Conservation (phyloP, 2,797 vertebrate genomes). For the Apodemus agrarius region DNA sequence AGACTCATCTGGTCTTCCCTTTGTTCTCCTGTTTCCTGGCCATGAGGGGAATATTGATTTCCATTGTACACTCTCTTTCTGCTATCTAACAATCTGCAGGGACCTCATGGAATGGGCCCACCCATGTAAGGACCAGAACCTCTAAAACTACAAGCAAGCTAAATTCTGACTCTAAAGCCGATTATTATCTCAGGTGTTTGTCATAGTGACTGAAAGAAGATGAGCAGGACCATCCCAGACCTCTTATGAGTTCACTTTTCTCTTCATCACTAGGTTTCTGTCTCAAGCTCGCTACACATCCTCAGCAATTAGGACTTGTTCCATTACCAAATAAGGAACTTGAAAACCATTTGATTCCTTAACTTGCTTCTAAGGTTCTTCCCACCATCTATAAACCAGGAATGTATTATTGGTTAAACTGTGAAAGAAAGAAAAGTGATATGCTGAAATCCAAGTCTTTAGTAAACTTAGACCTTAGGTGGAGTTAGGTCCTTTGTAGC, state of each 20-base stretch:
- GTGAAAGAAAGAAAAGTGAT: background rate
- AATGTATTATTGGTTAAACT: background rate
- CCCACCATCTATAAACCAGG: background rate
- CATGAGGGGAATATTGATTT: background rate
- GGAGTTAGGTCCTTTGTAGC: background rate
- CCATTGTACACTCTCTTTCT: background rate
- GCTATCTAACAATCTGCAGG: too few relatives aligned
- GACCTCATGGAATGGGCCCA: too few relatives aligned
- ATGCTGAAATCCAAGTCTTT: background rate
- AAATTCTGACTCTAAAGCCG: background rate
- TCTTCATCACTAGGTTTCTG: background rate
- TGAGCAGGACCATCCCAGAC: background rate
- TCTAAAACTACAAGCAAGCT: background rate
- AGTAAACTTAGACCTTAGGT: background rate
- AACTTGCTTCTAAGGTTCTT: background rate
- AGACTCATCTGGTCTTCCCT: fast-evolving
- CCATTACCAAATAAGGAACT: background rate
- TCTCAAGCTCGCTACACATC: background rate
- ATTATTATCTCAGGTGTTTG: background rate
- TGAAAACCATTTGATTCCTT: background rate
- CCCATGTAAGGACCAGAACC: background rate
- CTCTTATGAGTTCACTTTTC: background rate
- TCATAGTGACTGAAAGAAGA: background rate
- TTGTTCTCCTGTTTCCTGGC: background rate
- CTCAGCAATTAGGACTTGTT: background rate